Conservation (phyloP, 2,888 invertebrate species). For the Diaprepes abbreviatus region DNA sequence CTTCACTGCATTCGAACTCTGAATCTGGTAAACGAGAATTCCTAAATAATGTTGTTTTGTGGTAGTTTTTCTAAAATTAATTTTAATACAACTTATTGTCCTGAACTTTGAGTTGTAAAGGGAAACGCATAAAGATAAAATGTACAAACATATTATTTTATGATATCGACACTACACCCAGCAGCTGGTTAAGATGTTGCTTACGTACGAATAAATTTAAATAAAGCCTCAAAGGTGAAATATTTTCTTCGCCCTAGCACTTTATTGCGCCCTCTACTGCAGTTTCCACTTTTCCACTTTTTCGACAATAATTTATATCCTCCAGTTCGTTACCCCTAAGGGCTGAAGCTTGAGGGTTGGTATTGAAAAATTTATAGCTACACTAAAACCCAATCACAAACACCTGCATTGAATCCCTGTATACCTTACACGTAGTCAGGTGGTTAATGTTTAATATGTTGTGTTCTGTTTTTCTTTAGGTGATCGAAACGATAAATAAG, state of each 20-base stretch:
- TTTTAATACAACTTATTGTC: too few species aligned
- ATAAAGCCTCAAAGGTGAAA: slow-evolving; percentile 6
- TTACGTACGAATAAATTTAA: neutral
- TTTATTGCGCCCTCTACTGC: slow-evolving; percentile 12
- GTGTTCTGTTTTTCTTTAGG: slow-evolving; percentile 1
- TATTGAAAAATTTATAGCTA: slow-evolving; percentile 35
- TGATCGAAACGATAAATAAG: slow-evolving; percentile 12
- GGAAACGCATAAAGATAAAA: too few species aligned
- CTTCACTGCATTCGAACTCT: too few species aligned
- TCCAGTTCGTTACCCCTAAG: slow-evolving; percentile 18
- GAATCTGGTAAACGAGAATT: too few species aligned
- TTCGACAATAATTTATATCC: slow-evolving; percentile 34
- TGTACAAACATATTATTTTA: too few species aligned
- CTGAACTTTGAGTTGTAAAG: too few species aligned
- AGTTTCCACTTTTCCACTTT: slow-evolving; percentile 29
- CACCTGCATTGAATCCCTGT: slow-evolving; percentile 30
- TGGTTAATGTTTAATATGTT: slow-evolving; percentile 18
- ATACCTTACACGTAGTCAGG: neutral
- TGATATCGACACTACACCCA: too few species aligned
- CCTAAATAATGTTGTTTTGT: too few species aligned
- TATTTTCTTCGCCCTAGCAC: neutral
- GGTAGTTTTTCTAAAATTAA: too few species aligned
- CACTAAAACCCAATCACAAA: slow-evolving; percentile 34
- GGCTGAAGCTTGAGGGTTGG: slow-evolving; percentile 16
- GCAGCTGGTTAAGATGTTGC: too few species aligned